Percentiles rank a stretch among this genome's conserved stretches.
These are phyloP conservation scores for Limenitis camilla DNA, from an alignment of 2,888 invertebrate species.

Conservation along the genomic window DNA sequence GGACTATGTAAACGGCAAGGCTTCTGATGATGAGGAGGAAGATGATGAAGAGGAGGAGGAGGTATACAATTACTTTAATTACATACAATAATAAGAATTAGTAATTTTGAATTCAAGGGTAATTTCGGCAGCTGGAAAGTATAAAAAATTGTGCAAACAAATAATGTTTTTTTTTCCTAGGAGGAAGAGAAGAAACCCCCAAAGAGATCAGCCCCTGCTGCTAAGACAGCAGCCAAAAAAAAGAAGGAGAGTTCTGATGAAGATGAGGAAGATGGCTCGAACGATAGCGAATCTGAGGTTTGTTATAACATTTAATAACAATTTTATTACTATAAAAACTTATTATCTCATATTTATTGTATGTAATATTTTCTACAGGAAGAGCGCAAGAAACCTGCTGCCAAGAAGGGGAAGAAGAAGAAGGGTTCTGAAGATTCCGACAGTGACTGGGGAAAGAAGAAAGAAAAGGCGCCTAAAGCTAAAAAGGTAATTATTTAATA, in stretches of 20 bases:
- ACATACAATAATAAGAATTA: too few relatives aligned
- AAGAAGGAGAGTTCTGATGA: slow-evolving; percentile 34
- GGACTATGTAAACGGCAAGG: slow-evolving; percentile 76
- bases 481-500: slow-evolving; percentile 39
- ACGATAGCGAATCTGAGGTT: slow-evolving; percentile 41
- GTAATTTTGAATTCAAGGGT: too few relatives aligned
- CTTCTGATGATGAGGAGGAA: slow-evolving; percentile 55
- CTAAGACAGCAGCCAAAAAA: slow-evolving; percentile 47
- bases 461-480: slow-evolving; percentile 58
- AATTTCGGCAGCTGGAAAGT: too few relatives aligned
- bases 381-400: slow-evolving; percentile 65
- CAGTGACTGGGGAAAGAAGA: slow-evolving; percentile 79
- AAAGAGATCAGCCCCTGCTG: slow-evolving; percentile 69
- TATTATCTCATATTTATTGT: background rate
- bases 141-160: background rate
- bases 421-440: slow-evolving; percentile 81
- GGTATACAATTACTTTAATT: slow-evolving; percentile 4
- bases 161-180: background rate
- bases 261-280: slow-evolving; percentile 35
- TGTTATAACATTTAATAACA: background rate
- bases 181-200: slow-evolving; percentile 71
- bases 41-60: slow-evolving; percentile 38
- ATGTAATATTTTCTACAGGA: slow-evolving; percentile 18
- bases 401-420: slow-evolving; percentile 70
- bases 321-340: too few relatives aligned